Evolutionary conservation across 1,140 invertebrate species (phyloP).

Genomic region (Anastrepha obliqua): DNA sequence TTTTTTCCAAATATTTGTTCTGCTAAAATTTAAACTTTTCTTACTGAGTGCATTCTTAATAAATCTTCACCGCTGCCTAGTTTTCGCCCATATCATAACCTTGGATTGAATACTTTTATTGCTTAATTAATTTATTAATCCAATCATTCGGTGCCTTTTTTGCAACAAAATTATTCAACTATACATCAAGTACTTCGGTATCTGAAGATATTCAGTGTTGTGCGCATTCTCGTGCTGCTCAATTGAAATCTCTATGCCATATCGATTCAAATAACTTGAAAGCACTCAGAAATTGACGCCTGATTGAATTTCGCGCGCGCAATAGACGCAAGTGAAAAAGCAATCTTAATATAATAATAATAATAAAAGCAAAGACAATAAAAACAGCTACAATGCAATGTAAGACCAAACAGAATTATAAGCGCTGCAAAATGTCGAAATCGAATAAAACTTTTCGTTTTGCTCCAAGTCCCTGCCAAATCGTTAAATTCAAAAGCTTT

Average conservation of each 20-base stretch:
- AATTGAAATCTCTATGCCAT: neutral
- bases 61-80: too few relatives aligned
- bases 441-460: constrained; percentile 5
- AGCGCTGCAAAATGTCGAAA: constrained; percentile 19
- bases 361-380: neutral
- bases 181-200: neutral
- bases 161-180: neutral
- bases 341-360: too few relatives aligned
- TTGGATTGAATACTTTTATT: too few relatives aligned
- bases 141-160: too few relatives aligned
- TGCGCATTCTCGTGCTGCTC: neutral
- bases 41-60: too few relatives aligned
- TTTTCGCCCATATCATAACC: too few relatives aligned
- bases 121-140: too few relatives aligned
- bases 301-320: constrained; percentile 3
- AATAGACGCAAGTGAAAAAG: neutral
- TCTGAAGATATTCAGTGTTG: neutral
- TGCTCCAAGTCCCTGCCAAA: neutral
- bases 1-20: too few relatives aligned
- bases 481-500: neutral
- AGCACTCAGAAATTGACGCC: neutral
- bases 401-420: neutral
- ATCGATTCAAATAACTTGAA: neutral
- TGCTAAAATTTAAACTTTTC: too few relatives aligned
- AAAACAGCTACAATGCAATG: neutral